These are phyloP conservation scores for Rhopalosiphum padi DNA, from an alignment of 1,140 invertebrate species.

Conservation along the genomic window DNA sequence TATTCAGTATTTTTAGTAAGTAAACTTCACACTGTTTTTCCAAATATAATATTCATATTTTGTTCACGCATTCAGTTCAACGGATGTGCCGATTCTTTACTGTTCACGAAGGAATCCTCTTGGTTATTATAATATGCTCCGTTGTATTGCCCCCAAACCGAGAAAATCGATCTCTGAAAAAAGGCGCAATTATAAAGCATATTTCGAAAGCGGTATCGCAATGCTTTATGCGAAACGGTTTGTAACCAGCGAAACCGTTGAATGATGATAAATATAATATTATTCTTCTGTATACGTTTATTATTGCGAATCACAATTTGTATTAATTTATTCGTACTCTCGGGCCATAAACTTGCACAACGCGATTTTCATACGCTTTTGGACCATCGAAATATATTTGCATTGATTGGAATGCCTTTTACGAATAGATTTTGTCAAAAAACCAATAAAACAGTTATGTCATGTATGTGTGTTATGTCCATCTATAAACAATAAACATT, in stretches of 20 bases:
- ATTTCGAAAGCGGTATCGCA: background rate
- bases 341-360: background rate
- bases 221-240: background rate
- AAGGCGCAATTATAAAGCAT: background rate
- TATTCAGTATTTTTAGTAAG: background rate
- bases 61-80: background rate
- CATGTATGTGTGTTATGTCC: too few relatives aligned
- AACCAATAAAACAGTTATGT: background rate
- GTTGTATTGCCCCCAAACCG: background rate
- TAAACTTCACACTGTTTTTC: background rate
- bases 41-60: background rate
- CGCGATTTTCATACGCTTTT: too few relatives aligned
- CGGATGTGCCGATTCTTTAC: background rate
- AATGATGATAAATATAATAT: background rate
- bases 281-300: background rate
- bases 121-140: background rate
- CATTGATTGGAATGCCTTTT: background rate
- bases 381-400: background rate
- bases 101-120: background rate
- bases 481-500: background rate
- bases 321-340: background rate
- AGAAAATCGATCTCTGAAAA: background rate
- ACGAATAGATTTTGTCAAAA: background rate
- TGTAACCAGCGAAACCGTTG: background rate
- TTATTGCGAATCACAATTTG: background rate